Base-by-base conservation (phyloP, 1,140 invertebrate species). In the Thaumetopoea pityocampa region DNA sequence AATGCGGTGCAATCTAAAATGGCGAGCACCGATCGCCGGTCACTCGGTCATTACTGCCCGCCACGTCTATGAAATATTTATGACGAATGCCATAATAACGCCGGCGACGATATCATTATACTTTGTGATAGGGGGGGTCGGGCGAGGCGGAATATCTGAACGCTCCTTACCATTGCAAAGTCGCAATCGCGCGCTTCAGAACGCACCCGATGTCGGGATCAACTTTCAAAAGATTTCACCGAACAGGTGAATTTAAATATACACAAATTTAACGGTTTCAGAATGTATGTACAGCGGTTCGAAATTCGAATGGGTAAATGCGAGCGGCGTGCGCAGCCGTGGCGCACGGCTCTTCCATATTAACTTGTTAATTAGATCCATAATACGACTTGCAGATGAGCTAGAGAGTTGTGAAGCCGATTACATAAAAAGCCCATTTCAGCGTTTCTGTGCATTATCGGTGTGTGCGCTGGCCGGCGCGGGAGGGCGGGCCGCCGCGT, bases 301-400 rank as follows among this genome's bases (percentile, higher is more conserved):
- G 36, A 35, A 16, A 51, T 51, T 38, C 36, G 30, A 43, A 47
- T 52, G 28, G 24, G 45, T 19, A 41, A 47, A 51, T 42, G 37
- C 10, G 33, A 18, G 35, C 48, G 45, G 55, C 64, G 55, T 73
- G 76, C 79, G 76, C 71, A 80, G 76, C 59, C 76, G 74, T 83
- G 84, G 63, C 70, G 74, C 72, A 62, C 61, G 67, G 67, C 67
- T 88, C 66, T 57, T 88, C 91, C 91, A 92, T 92, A 92, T 92
- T 92, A 92, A 92, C 91, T 92, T 93, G 91, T 92, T 93, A 93
- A 93, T 93, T 93, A 93, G 91, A 89, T 91, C 88, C 90, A 91
- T 92, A 92, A 92, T 93, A 92, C 89, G 91, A 93, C 91, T 93
- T 93, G 92, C 92, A 93, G 91, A 93, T 93, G 91, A 92, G 92